Conservation (phyloP, 2,888 invertebrate genomes). For the Apodemia mormo region DNA sequence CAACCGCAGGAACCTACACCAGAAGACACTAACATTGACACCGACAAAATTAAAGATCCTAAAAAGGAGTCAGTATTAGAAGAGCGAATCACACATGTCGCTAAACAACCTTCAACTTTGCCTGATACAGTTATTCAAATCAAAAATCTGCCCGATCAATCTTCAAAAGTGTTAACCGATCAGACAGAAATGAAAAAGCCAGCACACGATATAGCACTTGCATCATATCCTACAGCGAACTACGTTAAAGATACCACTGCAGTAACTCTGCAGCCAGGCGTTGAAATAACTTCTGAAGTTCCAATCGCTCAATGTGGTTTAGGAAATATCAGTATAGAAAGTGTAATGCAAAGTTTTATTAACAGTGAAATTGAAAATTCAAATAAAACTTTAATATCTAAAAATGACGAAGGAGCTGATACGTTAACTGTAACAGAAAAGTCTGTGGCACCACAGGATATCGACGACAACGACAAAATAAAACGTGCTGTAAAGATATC, state of each 20-base stretch:
- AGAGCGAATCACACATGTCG: not conserved
- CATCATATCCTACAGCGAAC: not conserved
- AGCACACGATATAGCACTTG: not conserved
- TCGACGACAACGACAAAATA: not conserved
- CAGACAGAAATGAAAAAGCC: not conserved
- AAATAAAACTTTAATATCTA: not conserved
- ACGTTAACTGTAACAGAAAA: not conserved
- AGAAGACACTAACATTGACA: not conserved
- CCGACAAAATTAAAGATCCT: not conserved
- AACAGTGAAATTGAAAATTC: constrained; percentile 51
- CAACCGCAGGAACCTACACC: not conserved
- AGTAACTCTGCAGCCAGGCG: not conserved
- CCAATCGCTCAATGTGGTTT: not conserved
- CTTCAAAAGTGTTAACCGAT: not conserved
- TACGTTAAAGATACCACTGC: not conserved
- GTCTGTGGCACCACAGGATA: not conserved
- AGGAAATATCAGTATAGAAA: constrained; percentile 31
- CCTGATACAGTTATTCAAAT: not conserved
- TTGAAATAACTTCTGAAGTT: not conserved
- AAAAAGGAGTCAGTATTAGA: not conserved
- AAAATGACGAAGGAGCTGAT: not conserved
- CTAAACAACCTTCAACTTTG: not conserved
- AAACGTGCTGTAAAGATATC: not conserved
- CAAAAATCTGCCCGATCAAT: not conserved
- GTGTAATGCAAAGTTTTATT: constrained; percentile 47